phyloP scores from a whole-genome alignment of 1,140 invertebrate species.

The Bombus fervidus region DNA sequence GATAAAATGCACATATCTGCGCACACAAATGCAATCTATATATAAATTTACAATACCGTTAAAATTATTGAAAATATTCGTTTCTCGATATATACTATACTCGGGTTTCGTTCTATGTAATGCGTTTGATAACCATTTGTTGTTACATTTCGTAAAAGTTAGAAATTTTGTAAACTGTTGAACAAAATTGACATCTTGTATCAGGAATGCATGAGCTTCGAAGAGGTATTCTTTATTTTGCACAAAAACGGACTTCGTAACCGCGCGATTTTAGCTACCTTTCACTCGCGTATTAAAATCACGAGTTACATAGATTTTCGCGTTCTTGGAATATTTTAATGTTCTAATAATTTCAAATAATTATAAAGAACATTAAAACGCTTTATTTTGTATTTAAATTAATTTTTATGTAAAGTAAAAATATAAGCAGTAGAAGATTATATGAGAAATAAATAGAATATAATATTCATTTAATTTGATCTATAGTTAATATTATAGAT shows the following conservation, averaged over 20 bases:
- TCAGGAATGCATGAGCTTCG: background rate
- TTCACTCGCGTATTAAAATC: conserved; percentile 12
- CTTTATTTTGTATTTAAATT: background rate
- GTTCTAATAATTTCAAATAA: background rate
- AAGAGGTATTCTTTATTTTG: conserved; percentile 45
- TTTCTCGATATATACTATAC: background rate
- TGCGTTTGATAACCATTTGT: conserved; percentile 35
- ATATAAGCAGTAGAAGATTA: background rate
- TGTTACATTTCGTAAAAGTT: conserved; percentile 25
- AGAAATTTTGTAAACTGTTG: conserved; percentile 48
- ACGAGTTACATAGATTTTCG: background rate
- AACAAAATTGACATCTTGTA: conserved; percentile 52
- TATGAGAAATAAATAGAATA: background rate
- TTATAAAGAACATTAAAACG: background rate
- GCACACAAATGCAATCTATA: background rate
- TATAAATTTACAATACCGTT: background rate
- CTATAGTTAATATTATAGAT: background rate
- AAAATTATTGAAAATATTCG: conserved; percentile 17
- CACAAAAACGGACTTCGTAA: conserved; percentile 26
- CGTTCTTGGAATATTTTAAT: background rate
- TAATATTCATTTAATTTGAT: background rate
- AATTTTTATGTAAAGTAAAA: background rate
- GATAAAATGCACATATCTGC: conserved; percentile 36
- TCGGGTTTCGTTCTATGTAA: background rate
- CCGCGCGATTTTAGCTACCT: conserved; percentile 41